These are phyloP conservation scores for Benitochromis conjunctus DNA, from an alignment of 2,113 vertebrate species.

Conservation along the genomic window DNA sequence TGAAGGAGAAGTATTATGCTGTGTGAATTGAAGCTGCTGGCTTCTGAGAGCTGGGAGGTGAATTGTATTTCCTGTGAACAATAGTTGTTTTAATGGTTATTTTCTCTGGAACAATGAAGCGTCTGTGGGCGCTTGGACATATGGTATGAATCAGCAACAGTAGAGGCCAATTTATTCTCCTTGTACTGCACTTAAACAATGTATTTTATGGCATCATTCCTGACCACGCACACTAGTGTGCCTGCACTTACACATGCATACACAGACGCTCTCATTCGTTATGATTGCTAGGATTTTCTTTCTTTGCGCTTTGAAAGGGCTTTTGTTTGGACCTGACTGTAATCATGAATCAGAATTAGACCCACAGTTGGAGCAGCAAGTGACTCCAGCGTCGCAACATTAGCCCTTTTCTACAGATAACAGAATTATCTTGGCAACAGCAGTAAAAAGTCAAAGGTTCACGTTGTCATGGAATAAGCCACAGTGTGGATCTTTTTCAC, in stretches of 20 bases:
- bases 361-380: background rate
- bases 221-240: background rate
- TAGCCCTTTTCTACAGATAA: background rate
- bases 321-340: constrained; percentile 3
- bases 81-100: constrained; percentile 25
- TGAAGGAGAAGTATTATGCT: constrained; percentile 27
- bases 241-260: background rate
- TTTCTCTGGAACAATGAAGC: constrained; percentile 38
- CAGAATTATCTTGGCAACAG: background rate
- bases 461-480: background rate
- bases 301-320: background rate
- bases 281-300: background rate
- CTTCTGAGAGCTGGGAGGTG: background rate
- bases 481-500: background rate
- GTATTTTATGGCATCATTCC: constrained; percentile 11
- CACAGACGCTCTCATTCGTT: background rate
- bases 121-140: constrained; percentile 38
- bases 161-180: constrained; percentile 1
- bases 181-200: background rate
- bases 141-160: constrained; percentile 45
- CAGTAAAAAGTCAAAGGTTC: background rate
- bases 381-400: background rate
- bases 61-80: constrained; percentile 38
- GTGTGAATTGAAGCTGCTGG: constrained; percentile 13
- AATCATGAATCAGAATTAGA: background rate